phyloP scores from a whole-genome alignment of 2,888 invertebrate genomes.

The Heteromurus nitidus region DNA sequence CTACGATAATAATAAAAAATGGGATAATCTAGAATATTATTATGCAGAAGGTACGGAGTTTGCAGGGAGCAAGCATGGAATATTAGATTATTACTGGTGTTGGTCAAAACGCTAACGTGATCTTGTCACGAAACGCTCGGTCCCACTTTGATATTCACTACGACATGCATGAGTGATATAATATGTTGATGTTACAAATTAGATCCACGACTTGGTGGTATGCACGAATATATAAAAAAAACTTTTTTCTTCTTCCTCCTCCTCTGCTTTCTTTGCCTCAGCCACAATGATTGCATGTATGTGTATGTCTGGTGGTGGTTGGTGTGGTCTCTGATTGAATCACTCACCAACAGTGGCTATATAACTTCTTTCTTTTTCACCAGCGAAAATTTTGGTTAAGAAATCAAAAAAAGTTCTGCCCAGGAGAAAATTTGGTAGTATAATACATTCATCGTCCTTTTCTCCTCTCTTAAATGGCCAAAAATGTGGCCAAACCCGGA shows the following conservation, averaged over 20 bases:
- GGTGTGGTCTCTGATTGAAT: no score
- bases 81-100: conserved; percentile 55
- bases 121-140: conserved; percentile 52
- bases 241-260: no score
- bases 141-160: background rate
- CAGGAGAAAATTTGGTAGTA: background rate
- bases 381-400: no score
- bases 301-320: no score
- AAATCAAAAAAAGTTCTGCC: background rate
- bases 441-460: background rate
- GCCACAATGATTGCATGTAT: no score
- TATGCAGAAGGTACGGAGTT: background rate
- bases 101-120: conserved; percentile 55
- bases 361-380: background rate
- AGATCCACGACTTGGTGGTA: conserved; percentile 11
- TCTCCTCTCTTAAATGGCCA: conserved; percentile 39
- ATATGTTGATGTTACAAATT: conserved; percentile 53
- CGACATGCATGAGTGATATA: conserved; percentile 1
- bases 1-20: no score
- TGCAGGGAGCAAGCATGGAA: conserved; percentile 46
- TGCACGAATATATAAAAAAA: no score
- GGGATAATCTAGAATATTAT: no score
- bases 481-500: conserved; percentile 54
- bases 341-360: no score
- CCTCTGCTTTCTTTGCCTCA: no score